Conservation (phyloP, 2,113 vertebrate genomes). For the Nyctereutes procyonoides region DNA sequence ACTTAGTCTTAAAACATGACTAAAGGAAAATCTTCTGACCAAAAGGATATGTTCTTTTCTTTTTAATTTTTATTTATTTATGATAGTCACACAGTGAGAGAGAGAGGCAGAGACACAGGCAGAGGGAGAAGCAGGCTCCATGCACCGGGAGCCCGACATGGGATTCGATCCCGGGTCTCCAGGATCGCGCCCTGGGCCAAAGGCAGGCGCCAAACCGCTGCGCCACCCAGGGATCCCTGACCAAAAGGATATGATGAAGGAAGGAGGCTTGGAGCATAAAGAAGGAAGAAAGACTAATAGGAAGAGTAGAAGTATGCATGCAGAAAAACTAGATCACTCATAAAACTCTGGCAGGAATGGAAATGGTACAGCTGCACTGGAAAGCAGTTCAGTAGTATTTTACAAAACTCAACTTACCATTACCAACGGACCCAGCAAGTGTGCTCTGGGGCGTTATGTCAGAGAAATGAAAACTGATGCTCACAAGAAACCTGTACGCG, state of each 20-base stretch:
- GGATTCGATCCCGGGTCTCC: too few relatives aligned
- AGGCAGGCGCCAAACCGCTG: too few relatives aligned
- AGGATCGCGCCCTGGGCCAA: too few relatives aligned
- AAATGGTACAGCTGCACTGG: neutral
- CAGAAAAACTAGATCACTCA: neutral
- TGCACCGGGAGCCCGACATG: too few relatives aligned
- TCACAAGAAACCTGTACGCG: neutral
- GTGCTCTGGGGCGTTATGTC: neutral
- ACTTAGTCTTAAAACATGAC: conserved; percentile 14
- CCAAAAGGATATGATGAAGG: conserved; percentile 28
- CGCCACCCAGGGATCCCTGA: too few relatives aligned
- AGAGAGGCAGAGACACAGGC: too few relatives aligned
- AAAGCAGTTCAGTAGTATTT: conserved; percentile 21
- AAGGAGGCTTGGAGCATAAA: neutral
- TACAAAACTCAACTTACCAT: conserved; percentile 29
- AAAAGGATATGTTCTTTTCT: conserved; percentile 46
- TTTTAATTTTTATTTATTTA: too few relatives aligned
- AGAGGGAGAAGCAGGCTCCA: too few relatives aligned
- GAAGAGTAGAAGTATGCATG: neutral
- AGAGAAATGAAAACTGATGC: conserved; percentile 28
- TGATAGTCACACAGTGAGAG: too few relatives aligned
- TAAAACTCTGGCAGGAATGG: neutral
- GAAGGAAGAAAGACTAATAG: neutral
- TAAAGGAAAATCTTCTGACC: conserved; percentile 20
- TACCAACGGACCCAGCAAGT: neutral